Evolutionary conservation across 2,113 vertebrate genomes (phyloP).

Genomic region (Loxodonta africana): DNA sequence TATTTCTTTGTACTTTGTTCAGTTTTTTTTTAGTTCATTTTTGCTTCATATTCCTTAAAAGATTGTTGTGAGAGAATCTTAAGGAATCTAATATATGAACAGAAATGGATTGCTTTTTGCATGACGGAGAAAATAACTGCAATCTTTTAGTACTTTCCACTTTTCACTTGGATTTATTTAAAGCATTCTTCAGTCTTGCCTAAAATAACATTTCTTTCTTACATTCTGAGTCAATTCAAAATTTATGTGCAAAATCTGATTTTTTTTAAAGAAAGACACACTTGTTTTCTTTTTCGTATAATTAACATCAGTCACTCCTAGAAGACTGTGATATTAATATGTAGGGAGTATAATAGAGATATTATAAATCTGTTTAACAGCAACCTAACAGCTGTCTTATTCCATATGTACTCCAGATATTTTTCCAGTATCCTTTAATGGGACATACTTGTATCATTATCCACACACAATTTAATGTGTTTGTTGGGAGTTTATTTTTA

Average conservation of each 20-base stretch:
- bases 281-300: conserved; percentile 69
- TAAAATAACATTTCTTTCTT: conserved; percentile 74
- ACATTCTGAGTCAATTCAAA: conserved; percentile 58
- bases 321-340: conserved; percentile 56
- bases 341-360: conserved; percentile 31
- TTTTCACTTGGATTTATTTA: conserved; percentile 71
- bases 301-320: conserved; percentile 73
- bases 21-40: conserved; percentile 32
- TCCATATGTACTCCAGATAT: conserved; percentile 67
- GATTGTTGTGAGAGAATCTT: neutral
- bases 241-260: conserved; percentile 52
- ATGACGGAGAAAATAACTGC: conserved; percentile 6
- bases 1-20: neutral
- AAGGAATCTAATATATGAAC: conserved; percentile 40
- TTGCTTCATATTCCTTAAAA: conserved; percentile 2
- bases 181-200: conserved; percentile 61
- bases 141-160: conserved; percentile 59
- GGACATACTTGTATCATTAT: conserved; percentile 57
- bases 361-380: conserved; percentile 71
- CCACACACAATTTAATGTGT: conserved; percentile 51
- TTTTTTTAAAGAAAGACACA: conserved; percentile 73
- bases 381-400: conserved; percentile 57
- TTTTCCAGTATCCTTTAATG: conserved; percentile 60
- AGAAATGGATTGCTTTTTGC: neutral
- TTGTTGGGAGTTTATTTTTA: conserved; percentile 59